Base-by-base conservation (phyloP, 2,113 vertebrate genomes). In the Leptosomus discolor region DNA sequence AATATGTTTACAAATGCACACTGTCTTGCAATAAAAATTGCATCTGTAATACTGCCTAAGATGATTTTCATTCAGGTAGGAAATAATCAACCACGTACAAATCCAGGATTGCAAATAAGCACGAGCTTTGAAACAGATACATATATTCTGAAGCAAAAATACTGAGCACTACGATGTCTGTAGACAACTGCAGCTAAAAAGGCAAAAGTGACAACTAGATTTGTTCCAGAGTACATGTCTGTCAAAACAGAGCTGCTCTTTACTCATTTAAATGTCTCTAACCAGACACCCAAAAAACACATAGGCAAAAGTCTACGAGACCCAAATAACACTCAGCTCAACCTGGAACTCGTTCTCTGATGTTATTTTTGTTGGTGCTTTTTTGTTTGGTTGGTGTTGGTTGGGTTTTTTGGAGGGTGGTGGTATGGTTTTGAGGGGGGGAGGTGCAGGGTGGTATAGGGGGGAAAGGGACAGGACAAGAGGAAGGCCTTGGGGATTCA, bases 61-160 rank as follows among this genome's bases (percentile, higher is more conserved):
- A 69, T 70, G 9, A 64, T 80, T 88, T 92, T 79, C 54, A 77
- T 34, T 86, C 67, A 88, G n/a, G 41, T 45, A 82, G 78, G n/a
- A 82, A 94, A 82, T 76, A 61, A 85, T 65, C 53, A 79, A 19
- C 20, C 36, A 67, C 11, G 56, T 85, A 57, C 50, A 88, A 90
- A 73, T 32, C 36, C 11, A 20, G 58, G 54, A 30, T 2, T 37
- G 50, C 45, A 90, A 92, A 64, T 43, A 84, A 77, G 36, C 9
- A 75, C 27, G 34, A 41, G 34, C 76, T 29, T 51, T 32, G 77
- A 85, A 90, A 76, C 2, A 69, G 14, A 60, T 16, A 24, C 9
- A 5, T 13, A 13, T 21, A 22, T 75, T 82, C 29, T 65, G 30
- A 83, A 57, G 41, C 3, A 80, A 69, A 94, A 75, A 48, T 7